phyloP scores from a whole-genome alignment of 2,888 invertebrate genomes.

The Thecocarcelia acutangulata region DNA sequence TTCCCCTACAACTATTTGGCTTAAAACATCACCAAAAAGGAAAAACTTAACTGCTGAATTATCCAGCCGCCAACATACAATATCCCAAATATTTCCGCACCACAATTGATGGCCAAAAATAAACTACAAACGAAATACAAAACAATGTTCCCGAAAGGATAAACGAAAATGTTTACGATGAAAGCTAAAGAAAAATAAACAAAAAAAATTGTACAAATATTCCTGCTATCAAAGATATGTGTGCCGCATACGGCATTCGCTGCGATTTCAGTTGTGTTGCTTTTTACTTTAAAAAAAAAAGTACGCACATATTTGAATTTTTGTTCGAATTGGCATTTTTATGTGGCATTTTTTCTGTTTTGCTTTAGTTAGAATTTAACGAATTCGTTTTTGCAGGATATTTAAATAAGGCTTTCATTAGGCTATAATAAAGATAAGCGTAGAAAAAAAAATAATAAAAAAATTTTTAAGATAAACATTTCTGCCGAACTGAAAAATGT shows the following conservation, averaged over 20 bases:
- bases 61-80: slow-evolving; percentile 40
- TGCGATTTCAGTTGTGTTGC: slow-evolving; percentile 18
- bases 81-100: slow-evolving; percentile 64
- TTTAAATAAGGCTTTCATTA: no score
- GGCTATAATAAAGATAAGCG: no score
- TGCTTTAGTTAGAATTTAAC: slow-evolving; percentile 1
- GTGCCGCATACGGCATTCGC: slow-evolving; percentile 11
- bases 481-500: no score
- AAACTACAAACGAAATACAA: slow-evolving; percentile 44
- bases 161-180: slow-evolving; percentile 30
- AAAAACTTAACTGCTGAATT: neutral
- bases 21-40: neutral
- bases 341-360: slow-evolving; percentile 13
- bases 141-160: slow-evolving; percentile 38
- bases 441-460: no score
- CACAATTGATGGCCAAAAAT: slow-evolving; percentile 60
- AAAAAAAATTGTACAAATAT: neutral
- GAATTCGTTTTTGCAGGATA: no score
- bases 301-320: slow-evolving; percentile 2
- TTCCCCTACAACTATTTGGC: neutral
- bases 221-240: slow-evolving; percentile 9
- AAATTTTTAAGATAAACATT: no score
- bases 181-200: neutral
- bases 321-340: slow-evolving; percentile 19
- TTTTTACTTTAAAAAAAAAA: neutral